These are phyloP conservation scores for Carpatolechia fugitivella DNA, from an alignment of 2,888 invertebrate genomes.

Conservation along the genomic window DNA sequence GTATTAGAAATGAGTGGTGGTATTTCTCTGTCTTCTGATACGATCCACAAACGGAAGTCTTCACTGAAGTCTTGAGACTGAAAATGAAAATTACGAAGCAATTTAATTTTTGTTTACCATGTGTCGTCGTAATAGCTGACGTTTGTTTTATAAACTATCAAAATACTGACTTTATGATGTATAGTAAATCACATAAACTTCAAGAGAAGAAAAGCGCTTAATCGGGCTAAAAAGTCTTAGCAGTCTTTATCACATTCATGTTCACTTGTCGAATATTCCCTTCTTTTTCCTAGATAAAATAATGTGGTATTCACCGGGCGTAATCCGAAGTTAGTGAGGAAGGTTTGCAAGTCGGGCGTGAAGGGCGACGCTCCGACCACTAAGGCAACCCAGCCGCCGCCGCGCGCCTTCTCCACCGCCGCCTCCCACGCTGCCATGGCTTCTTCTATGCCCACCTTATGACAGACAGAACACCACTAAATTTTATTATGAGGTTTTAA, in stretches of 20 bases:
- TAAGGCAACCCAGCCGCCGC: slow-evolving; percentile 59
- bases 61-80: slow-evolving; percentile 50
- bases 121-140: too few species aligned
- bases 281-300: too few species aligned
- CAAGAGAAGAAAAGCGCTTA: too few species aligned
- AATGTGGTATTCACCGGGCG: slow-evolving; percentile 45
- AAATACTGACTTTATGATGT: too few species aligned
- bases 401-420: slow-evolving; percentile 41
- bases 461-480: too few species aligned
- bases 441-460: slow-evolving; percentile 61
- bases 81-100: slow-evolving; percentile 16
- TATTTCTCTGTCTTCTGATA: slow-evolving; percentile 90
- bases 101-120: too few species aligned
- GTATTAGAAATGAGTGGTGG: slow-evolving; percentile 86
- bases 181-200: too few species aligned
- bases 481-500: too few species aligned
- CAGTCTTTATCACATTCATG: too few species aligned
- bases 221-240: too few species aligned
- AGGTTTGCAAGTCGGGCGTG: slow-evolving; percentile 48
- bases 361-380: slow-evolving; percentile 61
- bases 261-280: too few species aligned
- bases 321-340: slow-evolving; percentile 40
- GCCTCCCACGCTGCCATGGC: slow-evolving; percentile 48
- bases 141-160: too few species aligned
- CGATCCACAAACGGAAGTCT: slow-evolving; percentile 86